Percentiles rank a stretch among this genome's conserved stretches.
Evolutionary conservation across 2,113 vertebrate species (phyloP).

Genomic region (Typhlomys cinereus): DNA sequence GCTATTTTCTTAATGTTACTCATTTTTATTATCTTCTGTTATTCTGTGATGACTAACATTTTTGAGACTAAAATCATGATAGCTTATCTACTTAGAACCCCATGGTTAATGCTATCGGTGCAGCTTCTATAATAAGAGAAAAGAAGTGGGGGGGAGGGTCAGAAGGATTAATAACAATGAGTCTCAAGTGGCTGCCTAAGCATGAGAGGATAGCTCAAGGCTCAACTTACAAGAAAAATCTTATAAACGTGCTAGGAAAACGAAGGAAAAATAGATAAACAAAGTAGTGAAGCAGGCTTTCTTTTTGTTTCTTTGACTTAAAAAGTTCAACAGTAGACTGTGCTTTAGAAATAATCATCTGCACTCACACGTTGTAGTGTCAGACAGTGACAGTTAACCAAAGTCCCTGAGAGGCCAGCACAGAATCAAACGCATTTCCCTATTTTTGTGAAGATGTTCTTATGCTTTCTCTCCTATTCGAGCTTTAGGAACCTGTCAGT

Average conservation of each 20-base stretch:
- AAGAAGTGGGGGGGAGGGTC: background rate
- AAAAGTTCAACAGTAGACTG: background rate
- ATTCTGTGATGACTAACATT: background rate
- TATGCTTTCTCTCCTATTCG: background rate
- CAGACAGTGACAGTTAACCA: background rate
- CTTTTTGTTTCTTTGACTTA: background rate
- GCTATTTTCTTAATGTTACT: background rate
- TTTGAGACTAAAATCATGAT: background rate
- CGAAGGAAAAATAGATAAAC: background rate
- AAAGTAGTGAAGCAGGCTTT: background rate
- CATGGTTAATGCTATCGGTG: background rate
- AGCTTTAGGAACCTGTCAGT: background rate
- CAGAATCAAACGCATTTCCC: background rate
- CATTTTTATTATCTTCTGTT: background rate
- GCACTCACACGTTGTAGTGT: background rate
- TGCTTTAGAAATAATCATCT: background rate
- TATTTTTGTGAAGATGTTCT: background rate
- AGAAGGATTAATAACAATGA: background rate
- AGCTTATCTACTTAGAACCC: background rate
- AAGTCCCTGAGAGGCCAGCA: background rate
- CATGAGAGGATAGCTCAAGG: background rate
- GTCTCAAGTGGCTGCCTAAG: background rate
- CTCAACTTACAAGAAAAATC: background rate
- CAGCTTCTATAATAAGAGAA: background rate
- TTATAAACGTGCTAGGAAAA: background rate